Conservation (phyloP, 2,797 vertebrate species). For the Mormyrops boulengeri region DNA sequence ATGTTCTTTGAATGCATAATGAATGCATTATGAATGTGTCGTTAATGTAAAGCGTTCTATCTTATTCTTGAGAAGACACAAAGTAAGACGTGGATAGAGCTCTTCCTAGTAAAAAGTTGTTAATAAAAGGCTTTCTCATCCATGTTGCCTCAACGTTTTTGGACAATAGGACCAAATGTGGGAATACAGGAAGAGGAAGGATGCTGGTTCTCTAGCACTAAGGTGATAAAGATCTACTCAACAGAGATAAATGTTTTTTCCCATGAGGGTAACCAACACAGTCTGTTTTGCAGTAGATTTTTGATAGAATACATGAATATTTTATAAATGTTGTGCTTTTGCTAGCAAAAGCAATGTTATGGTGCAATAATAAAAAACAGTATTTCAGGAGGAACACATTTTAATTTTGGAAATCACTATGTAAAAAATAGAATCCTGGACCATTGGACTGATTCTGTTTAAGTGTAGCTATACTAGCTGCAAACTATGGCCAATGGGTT, state of each 20-base stretch:
- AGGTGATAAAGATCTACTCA: constrained; percentile 33
- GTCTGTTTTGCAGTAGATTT: not conserved
- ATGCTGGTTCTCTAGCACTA: constrained; percentile 30
- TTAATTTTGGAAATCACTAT: not conserved
- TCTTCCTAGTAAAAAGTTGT: constrained; percentile 9
- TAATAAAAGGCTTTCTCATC: constrained; percentile 9
- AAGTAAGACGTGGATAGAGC: not conserved
- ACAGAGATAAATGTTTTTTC: constrained; percentile 29
- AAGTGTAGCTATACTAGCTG: not conserved
- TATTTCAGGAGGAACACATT: not conserved
- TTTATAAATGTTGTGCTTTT: not conserved
- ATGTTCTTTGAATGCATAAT: not conserved
- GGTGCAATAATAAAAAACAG: not conserved
- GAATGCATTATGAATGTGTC: not conserved
- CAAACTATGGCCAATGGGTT: not conserved
- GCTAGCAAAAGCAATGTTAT: not conserved
- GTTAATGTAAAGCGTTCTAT: not conserved
- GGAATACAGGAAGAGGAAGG: constrained; percentile 42
- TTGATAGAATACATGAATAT: not conserved
- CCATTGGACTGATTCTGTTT: not conserved
- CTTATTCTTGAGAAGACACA: not conserved
- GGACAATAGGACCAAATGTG: constrained; percentile 34
- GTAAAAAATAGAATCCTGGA: not conserved
- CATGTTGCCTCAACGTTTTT: not conserved
- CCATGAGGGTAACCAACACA: constrained; percentile 16